Conservation (phyloP, 2,888 invertebrate genomes). For the Rugalucina vietnamica region DNA sequence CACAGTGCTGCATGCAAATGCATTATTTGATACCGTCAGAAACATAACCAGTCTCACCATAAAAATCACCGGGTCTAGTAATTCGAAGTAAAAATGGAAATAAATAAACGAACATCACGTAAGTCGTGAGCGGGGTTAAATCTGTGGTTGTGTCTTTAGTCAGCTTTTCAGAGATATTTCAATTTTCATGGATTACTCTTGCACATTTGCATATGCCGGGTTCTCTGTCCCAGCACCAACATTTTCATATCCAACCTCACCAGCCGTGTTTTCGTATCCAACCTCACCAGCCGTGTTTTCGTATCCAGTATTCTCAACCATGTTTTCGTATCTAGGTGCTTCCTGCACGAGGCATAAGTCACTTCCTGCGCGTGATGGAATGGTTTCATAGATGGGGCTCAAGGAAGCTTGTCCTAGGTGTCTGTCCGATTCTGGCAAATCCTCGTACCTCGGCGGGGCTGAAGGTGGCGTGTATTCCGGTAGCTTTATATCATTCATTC, state of each 20-base stretch:
- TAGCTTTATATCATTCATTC: constrained; percentile 13
- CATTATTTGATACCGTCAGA: too few species aligned
- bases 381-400: constrained; percentile 50
- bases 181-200: too few species aligned
- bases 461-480: constrained; percentile 46
- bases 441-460: constrained; percentile 49
- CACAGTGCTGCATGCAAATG: too few species aligned
- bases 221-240: constrained; percentile 7
- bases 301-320: not conserved
- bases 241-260: constrained; percentile 20
- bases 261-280: not conserved
- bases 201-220: constrained; percentile 13
- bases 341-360: too few species aligned
- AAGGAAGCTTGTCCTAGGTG: not conserved
- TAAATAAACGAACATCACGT: too few species aligned
- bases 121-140: too few species aligned
- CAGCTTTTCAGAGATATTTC: too few species aligned
- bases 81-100: too few species aligned
- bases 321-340: too few species aligned
- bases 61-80: too few species aligned
- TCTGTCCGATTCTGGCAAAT: constrained; percentile 12
- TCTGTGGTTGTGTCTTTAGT: too few species aligned
- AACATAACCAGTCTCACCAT: too few species aligned
- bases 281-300: not conserved
- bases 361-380: not conserved